A percentile compares a stretch with the other conserved stretches of the same genome.
These are phyloP conservation scores for Hippocampus barbouri DNA, from an alignment of 2,113 vertebrate species.

Conservation along the genomic window DNA sequence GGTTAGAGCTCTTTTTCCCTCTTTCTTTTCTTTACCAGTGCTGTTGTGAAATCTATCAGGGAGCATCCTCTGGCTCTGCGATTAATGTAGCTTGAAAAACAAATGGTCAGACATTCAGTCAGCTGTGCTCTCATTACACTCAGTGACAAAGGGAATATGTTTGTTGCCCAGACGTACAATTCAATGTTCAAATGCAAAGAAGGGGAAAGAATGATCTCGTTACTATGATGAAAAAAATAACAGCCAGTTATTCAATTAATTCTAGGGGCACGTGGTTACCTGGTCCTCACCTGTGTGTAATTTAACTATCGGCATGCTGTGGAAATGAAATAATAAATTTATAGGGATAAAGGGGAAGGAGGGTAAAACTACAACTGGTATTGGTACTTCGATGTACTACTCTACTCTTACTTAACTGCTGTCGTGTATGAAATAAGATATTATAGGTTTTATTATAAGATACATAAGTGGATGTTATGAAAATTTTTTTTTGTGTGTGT, in stretches of 20 bases:
- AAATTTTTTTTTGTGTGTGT: no score
- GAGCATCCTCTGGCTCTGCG: conserved; percentile 55
- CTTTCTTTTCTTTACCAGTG: conserved; percentile 48
- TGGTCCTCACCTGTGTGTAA: conserved; percentile 35
- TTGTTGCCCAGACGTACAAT: conserved; percentile 49
- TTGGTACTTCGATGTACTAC: not conserved
- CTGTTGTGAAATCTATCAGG: conserved; percentile 64
- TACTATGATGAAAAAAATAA: conserved; percentile 8
- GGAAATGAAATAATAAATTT: not conserved
- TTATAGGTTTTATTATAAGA: no score
- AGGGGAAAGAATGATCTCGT: conserved; percentile 25
- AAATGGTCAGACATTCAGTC: conserved; percentile 67
- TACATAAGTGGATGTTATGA: not conserved
- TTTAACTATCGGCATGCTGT: no score
- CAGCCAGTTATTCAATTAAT: conserved; percentile 69
- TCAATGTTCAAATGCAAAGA: conserved; percentile 61
- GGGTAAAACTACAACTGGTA: not conserved
- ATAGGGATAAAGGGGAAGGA: not conserved
- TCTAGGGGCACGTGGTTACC: conserved; percentile 46
- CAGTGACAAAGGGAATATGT: conserved; percentile 11
- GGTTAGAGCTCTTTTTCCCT: conserved; percentile 53
- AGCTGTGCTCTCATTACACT: conserved; percentile 57
- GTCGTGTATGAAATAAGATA: not conserved
- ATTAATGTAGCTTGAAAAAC: conserved; percentile 71
- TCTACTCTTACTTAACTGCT: not conserved